Evolutionary conservation across 2,113 vertebrate species (phyloP).

Genomic region (Rhynchomys soricoides): DNA sequence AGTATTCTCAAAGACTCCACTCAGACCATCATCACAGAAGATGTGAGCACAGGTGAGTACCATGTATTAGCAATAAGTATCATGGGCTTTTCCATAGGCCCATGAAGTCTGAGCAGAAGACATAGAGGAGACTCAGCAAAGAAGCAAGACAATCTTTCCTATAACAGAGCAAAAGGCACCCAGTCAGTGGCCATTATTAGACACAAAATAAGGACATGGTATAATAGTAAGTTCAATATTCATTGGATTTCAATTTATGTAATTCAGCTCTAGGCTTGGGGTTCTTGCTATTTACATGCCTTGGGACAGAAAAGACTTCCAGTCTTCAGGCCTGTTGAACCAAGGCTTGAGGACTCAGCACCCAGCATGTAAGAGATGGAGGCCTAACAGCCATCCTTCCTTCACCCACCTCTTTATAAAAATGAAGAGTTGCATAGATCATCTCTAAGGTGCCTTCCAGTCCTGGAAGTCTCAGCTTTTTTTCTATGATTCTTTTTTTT

Average conservation of each 20-base stretch:
- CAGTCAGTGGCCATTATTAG: not conserved
- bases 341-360: not conserved
- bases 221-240: not conserved
- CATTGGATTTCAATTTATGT: not conserved
- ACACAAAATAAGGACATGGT: not conserved
- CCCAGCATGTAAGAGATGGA: fast-evolving
- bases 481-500: too few relatives aligned
- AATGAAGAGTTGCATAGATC: not conserved
- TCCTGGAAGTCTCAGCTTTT: not conserved
- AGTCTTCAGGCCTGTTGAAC: not conserved
- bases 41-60: fast-evolving
- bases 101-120: not conserved
- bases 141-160: not conserved
- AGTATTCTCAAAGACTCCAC: not conserved
- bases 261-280: not conserved
- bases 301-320: not conserved
- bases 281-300: not conserved
- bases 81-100: not conserved
- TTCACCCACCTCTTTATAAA: not conserved
- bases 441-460: not conserved
- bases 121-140: fast-evolving
- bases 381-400: not conserved
- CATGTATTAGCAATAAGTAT: not conserved
- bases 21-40: not conserved
- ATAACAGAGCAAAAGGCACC: not conserved